Evolutionary conservation across 1,140 invertebrate genomes (phyloP), one percentile per base, ranked within the genome.

Genomic region (Cepaea nemoralis): DNA sequence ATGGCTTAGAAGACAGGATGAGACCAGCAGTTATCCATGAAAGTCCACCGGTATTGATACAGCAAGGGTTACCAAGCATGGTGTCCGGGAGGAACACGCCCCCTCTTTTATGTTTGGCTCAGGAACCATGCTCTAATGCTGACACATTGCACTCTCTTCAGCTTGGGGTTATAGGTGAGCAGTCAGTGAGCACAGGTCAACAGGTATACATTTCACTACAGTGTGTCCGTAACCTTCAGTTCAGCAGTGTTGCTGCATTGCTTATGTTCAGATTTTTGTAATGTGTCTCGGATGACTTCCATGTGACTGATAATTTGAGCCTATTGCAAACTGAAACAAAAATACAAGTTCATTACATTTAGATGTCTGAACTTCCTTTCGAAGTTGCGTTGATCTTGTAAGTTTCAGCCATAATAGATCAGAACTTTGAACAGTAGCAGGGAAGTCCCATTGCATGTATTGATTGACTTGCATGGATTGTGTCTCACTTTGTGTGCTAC

Each of bases 161-260:
- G 50, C 77, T 55, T 80, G 71, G 71, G 76, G 35, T 70, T 78
- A n/a, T 77, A 75, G 71, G 42, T 74, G 77, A 83, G 66, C 82
- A 76, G 82, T 71, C 77, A 35, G 16, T 83, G 78, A 83, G 82
- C 82, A 83, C 74, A 85, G 84, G 84, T 85, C 83, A 85, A 80
- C 82, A 85, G 84, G 84, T 83, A 83, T 82, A 83, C 48, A 59
- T 85, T 63, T 63, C 59, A 63, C 59, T 63, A 31, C n/a, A 27
- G 59, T 63, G 22, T 63, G 59, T 63, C n/a, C 27, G 16, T 31
- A 63, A 16, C 22, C 59, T 63, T 63, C 59, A 63, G 59, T 63
- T 63, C 59, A 22, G n/a, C 59, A 31, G 59, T 63, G 59, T 63
- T 63, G 59, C 3, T 31, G 8, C 22, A 19, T 31, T 63, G 33